phyloP scores from a whole-genome alignment of 1,140 invertebrate species.

The Luehdorfia chinensis region DNA sequence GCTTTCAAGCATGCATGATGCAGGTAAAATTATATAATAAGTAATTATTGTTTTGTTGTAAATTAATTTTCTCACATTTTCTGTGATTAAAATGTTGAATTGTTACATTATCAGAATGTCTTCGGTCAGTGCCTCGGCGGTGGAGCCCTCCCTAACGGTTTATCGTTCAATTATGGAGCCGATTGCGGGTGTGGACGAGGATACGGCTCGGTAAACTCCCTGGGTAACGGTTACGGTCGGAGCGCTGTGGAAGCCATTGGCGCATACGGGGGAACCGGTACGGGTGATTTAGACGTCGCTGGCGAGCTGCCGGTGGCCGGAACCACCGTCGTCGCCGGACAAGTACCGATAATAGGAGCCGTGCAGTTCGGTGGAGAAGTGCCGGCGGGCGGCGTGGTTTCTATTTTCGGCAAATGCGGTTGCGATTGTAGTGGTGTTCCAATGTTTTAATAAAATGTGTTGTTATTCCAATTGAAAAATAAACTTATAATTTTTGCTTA shows the following conservation, averaged over 20 bases:
- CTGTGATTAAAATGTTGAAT: too few relatives aligned
- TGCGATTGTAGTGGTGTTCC: slow-evolving; percentile 28
- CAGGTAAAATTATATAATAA: too few relatives aligned
- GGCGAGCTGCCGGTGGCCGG: slow-evolving; percentile 38
- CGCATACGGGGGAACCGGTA: slow-evolving; percentile 37
- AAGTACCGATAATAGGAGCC: slow-evolving; percentile 36
- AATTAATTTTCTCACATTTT: too few relatives aligned
- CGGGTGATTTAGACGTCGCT: slow-evolving; percentile 32
- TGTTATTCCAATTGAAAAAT: too few relatives aligned
- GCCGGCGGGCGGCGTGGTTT: slow-evolving; percentile 34
- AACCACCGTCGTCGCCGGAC: slow-evolving; percentile 31
- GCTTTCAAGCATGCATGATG: too few relatives aligned
- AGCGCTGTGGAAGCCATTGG: background rate
- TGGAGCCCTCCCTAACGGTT: too few relatives aligned
- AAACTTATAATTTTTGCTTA: too few relatives aligned
- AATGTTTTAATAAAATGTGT: too few relatives aligned
- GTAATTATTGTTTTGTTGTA: too few relatives aligned
- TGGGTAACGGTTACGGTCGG: background rate
- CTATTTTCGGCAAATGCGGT: slow-evolving; percentile 35
- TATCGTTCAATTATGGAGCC: too few relatives aligned
- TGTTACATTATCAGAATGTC: too few relatives aligned
- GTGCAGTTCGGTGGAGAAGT: slow-evolving; percentile 35
- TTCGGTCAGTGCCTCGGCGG: too few relatives aligned
- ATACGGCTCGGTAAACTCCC: background rate
- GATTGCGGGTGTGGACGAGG: background rate